Conservation (phyloP, 1,140 invertebrate species). For the Plectrocnemia conspersa region DNA sequence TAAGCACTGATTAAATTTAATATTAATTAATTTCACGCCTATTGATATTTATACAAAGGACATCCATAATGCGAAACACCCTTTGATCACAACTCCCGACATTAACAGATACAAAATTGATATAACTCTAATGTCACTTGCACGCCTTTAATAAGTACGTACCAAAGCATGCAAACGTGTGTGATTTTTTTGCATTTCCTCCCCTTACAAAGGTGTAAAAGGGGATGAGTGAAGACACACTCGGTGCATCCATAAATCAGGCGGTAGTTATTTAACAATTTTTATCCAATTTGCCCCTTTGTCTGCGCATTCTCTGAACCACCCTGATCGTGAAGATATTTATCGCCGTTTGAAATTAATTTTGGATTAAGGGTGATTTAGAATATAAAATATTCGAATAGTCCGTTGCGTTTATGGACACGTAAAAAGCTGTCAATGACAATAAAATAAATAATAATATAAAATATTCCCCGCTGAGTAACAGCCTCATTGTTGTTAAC, state of each 20-base stretch:
- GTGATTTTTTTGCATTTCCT: neutral
- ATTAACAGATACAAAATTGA: conserved; percentile 1
- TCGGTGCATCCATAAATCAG: conserved; percentile 33
- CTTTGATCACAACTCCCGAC: conserved; percentile 21
- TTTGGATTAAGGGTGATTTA: too few relatives aligned
- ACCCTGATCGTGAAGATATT: conserved; percentile 28
- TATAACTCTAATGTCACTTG: neutral
- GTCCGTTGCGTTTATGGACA: conserved; percentile 1
- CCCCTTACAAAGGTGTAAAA: neutral
- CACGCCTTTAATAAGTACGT: too few relatives aligned
- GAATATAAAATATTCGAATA: conserved; percentile 2
- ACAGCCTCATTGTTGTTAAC: conserved; percentile 28
- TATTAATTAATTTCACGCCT: too few relatives aligned
- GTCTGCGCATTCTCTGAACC: conserved; percentile 23
- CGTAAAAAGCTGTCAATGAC: neutral
- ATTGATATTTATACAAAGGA: too few relatives aligned
- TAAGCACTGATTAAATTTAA: too few relatives aligned
- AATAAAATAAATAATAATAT: neutral
- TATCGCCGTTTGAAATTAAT: too few relatives aligned
- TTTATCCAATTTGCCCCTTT: conserved; percentile 34
- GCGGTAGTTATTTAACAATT: conserved; percentile 33
- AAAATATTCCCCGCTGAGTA: conserved; percentile 26
- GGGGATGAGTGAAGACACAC: conserved; percentile 22
- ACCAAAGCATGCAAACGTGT: too few relatives aligned
- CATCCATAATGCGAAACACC: too few relatives aligned